These are phyloP conservation scores for Symphodus melops DNA, from an alignment of 2,113 vertebrate species.

Conservation along the genomic window DNA sequence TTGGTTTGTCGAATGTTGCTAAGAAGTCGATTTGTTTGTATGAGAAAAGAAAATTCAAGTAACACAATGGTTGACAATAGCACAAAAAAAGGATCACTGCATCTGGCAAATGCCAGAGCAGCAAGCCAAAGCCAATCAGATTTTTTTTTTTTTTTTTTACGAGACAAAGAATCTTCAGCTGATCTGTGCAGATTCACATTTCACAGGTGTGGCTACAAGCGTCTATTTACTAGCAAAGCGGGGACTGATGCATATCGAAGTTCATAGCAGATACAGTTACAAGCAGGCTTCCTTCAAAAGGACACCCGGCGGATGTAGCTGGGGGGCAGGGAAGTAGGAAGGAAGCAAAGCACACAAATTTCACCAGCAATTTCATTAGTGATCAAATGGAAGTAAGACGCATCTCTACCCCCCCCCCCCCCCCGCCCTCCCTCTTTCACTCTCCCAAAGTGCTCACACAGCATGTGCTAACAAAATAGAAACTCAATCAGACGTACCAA, in stretches of 20 bases:
- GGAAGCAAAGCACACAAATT: constrained; percentile 59
- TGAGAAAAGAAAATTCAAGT: not conserved
- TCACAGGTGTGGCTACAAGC: constrained; percentile 1
- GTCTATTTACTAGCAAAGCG: constrained; percentile 40
- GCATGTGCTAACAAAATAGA: constrained; percentile 45
- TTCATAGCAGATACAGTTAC: constrained; percentile 74
- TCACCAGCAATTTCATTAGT: constrained; percentile 79
- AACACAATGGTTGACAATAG: not conserved
- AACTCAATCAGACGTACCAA: constrained; percentile 51
- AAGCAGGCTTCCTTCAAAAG: constrained; percentile 65
- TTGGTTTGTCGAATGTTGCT: too few relatives aligned
- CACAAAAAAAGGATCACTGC: not conserved
- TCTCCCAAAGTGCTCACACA: constrained; percentile 45
- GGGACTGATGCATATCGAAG: constrained; percentile 36
- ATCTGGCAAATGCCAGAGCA: not conserved
- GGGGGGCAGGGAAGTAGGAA: constrained; percentile 2
- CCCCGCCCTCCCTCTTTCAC: not conserved
- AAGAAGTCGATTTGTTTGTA: not conserved
- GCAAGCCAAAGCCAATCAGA: constrained; percentile 42
- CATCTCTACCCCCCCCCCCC: constrained; percentile 8
- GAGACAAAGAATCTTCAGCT: constrained; percentile 46
- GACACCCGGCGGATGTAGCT: constrained; percentile 63
- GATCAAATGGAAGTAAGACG: constrained; percentile 64
- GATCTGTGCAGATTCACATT: constrained; percentile 36
- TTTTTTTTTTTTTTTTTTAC: constrained; percentile 27